Conservation (phyloP, 2,113 vertebrate genomes). For the Antennarius striatus region DNA sequence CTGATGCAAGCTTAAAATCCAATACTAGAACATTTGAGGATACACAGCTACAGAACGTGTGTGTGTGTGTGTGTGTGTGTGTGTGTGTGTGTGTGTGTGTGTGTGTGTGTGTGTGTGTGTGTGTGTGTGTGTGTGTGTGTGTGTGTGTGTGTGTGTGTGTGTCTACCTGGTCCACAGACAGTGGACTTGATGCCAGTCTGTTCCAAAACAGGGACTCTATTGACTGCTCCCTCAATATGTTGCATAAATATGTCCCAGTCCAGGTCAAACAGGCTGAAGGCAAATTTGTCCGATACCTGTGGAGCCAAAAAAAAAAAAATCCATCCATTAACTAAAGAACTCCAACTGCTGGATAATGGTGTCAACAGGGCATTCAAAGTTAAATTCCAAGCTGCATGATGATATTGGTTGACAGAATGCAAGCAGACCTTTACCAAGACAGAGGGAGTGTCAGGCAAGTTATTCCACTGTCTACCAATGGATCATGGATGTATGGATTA, state of each 20-base stretch:
- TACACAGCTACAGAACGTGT: too few relatives aligned
- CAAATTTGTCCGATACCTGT: constrained; percentile 92
- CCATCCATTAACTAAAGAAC: too few relatives aligned
- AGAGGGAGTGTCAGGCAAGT: too few relatives aligned
- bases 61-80: not conserved
- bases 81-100: constrained; percentile 1
- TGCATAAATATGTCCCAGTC: constrained; percentile 96
- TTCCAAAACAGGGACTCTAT: constrained; percentile 89
- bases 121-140: constrained; percentile 2
- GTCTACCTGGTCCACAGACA: constrained; percentile 91
- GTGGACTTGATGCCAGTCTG: constrained; percentile 95
- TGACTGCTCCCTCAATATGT: constrained; percentile 91
- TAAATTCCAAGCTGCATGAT: not conserved
- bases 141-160: not conserved
- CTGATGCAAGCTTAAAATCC: too few relatives aligned
- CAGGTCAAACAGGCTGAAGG: constrained; percentile 95
- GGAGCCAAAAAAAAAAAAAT: not conserved
- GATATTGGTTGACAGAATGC: not conserved
- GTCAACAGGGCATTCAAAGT: not conserved
- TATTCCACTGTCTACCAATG: too few relatives aligned
- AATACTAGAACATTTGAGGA: too few relatives aligned
- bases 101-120: not conserved
- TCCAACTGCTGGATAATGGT: too few relatives aligned
- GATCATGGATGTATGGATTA: too few relatives aligned
- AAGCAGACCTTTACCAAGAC: too few relatives aligned